Evolutionary conservation across 1,140 invertebrate genomes (phyloP), one percentile per base, ranked within the genome.

Genomic region (Oryctes rhinoceros): DNA sequence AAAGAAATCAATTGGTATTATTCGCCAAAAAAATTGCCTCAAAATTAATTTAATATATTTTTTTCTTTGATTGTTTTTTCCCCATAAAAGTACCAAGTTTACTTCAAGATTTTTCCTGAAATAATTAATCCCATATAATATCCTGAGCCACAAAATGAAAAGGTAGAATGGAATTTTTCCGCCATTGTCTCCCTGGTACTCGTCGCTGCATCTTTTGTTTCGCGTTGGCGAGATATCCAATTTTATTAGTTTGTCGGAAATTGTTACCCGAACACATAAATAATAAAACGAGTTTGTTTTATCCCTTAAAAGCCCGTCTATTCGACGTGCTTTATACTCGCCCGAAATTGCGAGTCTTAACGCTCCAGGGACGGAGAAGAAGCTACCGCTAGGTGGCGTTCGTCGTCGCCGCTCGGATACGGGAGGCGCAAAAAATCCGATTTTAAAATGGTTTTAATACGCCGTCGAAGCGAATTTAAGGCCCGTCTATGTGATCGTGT

Each of bases 231-330:
- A 18, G 65, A 35, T 71, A 71, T 71, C 65, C 65, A 71, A 71
- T 71, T 71, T 71, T 71, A 71, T 71, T 71, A 71, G 65, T 71
- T 71, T 71, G 65, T 71, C 65, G 65, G 65, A 71, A 71, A 71
- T 71, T 71, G 65, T 71, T 71, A 71, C 65, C 35, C 65, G 65
- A 71, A 71, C 65, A 71, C 65, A 71, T 71, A 71, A 71, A 71
- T 71, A 35, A 71, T 71, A 71, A 71, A 71, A 71, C 65, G 65
- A 71, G 65, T 71, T 71, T 71, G 65, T 71, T 71, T 71, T 71
- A 71, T 71, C 65, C 65, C 35, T 71, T 71, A 71, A 71, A 71
- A 71, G 65, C 65, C 18, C 65, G 65, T 71, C 65, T 71, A 71
- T 24, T 71, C 24, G 20, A 24, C 24, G 20, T 59, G 53, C 18